Evolutionary conservation across 2,888 invertebrate genomes (phyloP).

Genomic region (Fabriciana adippe): DNA sequence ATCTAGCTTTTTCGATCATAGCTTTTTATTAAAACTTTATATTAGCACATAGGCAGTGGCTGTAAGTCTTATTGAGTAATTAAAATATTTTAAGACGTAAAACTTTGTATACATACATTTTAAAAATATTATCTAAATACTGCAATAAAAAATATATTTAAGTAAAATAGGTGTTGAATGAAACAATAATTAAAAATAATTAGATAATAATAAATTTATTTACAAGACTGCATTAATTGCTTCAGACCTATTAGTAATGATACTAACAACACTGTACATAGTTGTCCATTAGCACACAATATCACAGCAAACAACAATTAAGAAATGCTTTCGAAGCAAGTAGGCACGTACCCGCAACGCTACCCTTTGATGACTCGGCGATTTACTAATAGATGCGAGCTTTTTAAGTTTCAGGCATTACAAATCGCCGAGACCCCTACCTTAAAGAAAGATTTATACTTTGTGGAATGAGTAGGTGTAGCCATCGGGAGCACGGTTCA

Average conservation of each 20-base stretch:
- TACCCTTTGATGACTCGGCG: conserved; percentile 73
- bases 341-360: conserved; percentile 52
- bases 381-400: conserved; percentile 71
- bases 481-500: conserved; percentile 94
- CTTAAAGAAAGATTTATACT: conserved; percentile 70
- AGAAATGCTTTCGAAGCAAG: conserved; percentile 72
- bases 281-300: conserved; percentile 78
- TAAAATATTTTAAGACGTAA: no score
- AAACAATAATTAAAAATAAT: conserved; percentile 37
- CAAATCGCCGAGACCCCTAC: conserved; percentile 65
- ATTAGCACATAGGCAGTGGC: conserved; percentile 21
- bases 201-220: conserved; percentile 58
- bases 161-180: conserved; percentile 14
- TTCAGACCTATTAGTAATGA: conserved; percentile 62
- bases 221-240: conserved; percentile 57
- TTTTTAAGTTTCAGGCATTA: conserved; percentile 65
- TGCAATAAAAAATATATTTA: background rate
- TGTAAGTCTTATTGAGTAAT: background rate
- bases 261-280: conserved; percentile 62
- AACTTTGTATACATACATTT: no score
- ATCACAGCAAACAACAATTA: conserved; percentile 81
- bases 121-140: no score
- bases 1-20: background rate
- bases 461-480: conserved; percentile 93
- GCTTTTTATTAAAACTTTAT: conserved; percentile 21